Evolutionary conservation across 2,888 invertebrate genomes (phyloP), one percentile per base, ranked within the genome.

Genomic region (Oxycera nigricornis): DNA sequence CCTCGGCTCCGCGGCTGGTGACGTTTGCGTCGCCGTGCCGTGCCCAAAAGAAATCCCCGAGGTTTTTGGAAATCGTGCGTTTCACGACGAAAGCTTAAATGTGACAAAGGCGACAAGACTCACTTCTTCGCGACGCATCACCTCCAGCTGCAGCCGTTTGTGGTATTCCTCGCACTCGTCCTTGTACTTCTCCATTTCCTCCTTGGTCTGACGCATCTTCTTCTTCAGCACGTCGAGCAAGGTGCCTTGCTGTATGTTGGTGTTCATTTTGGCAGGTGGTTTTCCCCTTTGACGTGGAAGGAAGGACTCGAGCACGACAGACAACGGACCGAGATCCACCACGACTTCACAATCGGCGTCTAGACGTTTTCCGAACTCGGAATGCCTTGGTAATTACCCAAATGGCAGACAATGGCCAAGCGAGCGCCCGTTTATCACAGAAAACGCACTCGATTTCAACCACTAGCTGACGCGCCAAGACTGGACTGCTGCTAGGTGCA

Each of bases 131-230:
- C 97, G 92, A 87, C 97, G 92, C 90, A 95, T 94, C 86, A 95
- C 91, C 91, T 97, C 97, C 86, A 94, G 91, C 89, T 96, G 96
- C 86, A 96, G 90, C 87, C 95, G 93, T 90, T 96, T 94, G 87
- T 95, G 94, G 86, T 92, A 94, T 87, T 96, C 96, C 87, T 97
- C 97, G 87, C 95, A 95, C 87, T 96, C 96, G 87, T 98, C 98
- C 89, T 95, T 97, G 89, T 95, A 96, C 87, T 95, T 93, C 87
- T 98, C 98, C 92, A 97, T 95, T 90, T 98, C 98, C 87, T 97
- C 97, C 89, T 97, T 97, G 82, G 97, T 95, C 88, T 96, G 96
- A 82, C 96, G 91, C 98, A 98, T 98, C 92, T 98, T 99, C 91
- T 97, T 97, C 91, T 98, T 98, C 84, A 98, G 91, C 84, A 97